Evolutionary conservation across 1,140 invertebrate genomes (phyloP).

Genomic region (Drosophila arizonae): DNA sequence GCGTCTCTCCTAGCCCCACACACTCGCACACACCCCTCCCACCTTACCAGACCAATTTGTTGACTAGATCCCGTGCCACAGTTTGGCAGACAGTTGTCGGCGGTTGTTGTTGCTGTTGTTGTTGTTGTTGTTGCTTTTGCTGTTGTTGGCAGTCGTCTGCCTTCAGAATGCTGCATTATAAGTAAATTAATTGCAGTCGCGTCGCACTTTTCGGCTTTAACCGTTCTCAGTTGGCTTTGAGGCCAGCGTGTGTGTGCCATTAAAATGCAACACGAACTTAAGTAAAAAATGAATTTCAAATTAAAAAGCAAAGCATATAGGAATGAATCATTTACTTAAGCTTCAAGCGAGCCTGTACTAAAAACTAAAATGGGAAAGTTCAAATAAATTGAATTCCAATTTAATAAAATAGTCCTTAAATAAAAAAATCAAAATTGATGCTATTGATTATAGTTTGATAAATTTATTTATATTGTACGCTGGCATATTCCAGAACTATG

Average conservation of each 20-base stretch:
- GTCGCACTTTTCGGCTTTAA: conserved; percentile 58
- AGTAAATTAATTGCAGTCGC: conserved; percentile 77
- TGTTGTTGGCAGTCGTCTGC: conserved; percentile 38
- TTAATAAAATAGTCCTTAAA: no score
- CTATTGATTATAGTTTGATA: no score
- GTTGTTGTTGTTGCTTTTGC: conserved; percentile 5
- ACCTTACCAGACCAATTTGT: background rate
- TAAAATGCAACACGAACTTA: conserved; percentile 76
- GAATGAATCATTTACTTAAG: conserved; percentile 11
- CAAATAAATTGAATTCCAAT: no score
- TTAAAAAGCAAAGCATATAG: conserved; percentile 21
- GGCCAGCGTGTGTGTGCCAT: conserved; percentile 64
- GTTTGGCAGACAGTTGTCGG: conserved; percentile 36
- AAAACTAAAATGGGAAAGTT: no score
- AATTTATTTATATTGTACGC: no score
- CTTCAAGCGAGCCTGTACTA: background rate
- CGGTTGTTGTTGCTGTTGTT: conserved; percentile 7
- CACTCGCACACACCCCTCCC: conserved; percentile 5
- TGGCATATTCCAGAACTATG: no score
- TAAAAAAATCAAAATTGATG: no score
- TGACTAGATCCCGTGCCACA: conserved; percentile 67
- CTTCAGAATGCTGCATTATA: conserved; percentile 55
- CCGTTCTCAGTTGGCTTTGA: conserved; percentile 62
- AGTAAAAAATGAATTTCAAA: background rate
- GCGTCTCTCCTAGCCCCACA: conserved; percentile 3